A percentile compares a stretch with the other conserved stretches of the same genome.
Conservation (phyloP, 2,797 vertebrate genomes). For the Philypnodon macrostomus region DNA sequence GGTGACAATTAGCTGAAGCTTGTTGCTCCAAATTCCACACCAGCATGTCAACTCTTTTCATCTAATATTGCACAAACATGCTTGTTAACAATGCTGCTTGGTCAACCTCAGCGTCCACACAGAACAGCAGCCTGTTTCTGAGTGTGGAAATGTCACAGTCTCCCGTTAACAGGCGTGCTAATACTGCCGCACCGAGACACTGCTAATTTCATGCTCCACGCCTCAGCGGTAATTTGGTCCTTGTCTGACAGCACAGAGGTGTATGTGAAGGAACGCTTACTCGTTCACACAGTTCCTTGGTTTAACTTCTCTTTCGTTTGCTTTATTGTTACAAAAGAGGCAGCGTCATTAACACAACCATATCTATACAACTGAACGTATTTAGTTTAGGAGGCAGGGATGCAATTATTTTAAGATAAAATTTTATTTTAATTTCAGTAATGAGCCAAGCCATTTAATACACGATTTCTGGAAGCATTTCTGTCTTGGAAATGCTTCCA, state of each 20-base stretch:
- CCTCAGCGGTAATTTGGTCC: slow-evolving; percentile 70
- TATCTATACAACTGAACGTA: too few relatives aligned
- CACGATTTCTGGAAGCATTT: too few relatives aligned
- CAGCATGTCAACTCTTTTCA: too few relatives aligned
- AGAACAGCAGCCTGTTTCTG: slow-evolving; percentile 45
- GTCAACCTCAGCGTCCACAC: slow-evolving; percentile 19
- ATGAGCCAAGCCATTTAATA: too few relatives aligned
- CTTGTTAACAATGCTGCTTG: slow-evolving; percentile 24
- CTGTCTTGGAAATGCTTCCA: too few relatives aligned
- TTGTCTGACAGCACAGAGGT: slow-evolving; percentile 49
- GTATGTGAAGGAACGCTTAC: slow-evolving; percentile 10
- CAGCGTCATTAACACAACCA: too few relatives aligned
- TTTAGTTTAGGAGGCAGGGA: too few relatives aligned
- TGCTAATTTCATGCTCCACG: slow-evolving; percentile 74
- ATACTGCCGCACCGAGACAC: slow-evolving; percentile 72
- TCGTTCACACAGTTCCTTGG: slow-evolving; percentile 33
- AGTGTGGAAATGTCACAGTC: slow-evolving; percentile 56
- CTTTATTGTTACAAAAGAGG: slow-evolving; percentile 13
- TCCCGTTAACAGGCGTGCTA: slow-evolving; percentile 67
- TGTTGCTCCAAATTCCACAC: too few relatives aligned
- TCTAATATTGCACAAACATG: too few relatives aligned
- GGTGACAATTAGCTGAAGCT: too few relatives aligned
- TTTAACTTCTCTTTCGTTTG: slow-evolving; percentile 4
- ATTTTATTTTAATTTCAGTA: too few relatives aligned
- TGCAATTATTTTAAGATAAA: too few relatives aligned